Evolutionary conservation across 2,888 invertebrate species (phyloP).

Genomic region (Ryuthela nishihirai): DNA sequence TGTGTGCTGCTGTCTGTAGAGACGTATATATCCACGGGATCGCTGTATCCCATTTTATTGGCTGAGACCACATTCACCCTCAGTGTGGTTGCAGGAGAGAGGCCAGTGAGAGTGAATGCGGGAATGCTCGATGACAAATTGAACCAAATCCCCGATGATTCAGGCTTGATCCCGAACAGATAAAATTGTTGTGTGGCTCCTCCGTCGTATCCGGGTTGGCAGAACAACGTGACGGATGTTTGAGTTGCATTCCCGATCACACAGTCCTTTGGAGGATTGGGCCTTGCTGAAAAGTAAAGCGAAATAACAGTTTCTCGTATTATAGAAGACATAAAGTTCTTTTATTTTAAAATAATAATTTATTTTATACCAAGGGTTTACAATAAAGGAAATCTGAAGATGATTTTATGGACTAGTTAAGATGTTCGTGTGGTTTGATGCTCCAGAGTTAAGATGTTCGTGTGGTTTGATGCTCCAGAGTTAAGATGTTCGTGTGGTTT

Average conservation of each 20-base stretch:
- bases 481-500: too few species aligned
- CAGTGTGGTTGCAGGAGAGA: slow-evolving; percentile 13
- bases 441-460: too few species aligned
- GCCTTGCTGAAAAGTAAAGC: slow-evolving; percentile 7
- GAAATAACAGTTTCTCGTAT: too few species aligned
- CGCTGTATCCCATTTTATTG: slow-evolving; percentile 25
- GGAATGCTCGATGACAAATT: slow-evolving; percentile 8
- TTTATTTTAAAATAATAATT: too few species aligned
- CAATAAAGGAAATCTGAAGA: too few species aligned
- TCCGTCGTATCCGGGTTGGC: slow-evolving; percentile 28
- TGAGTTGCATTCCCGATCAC: slow-evolving; percentile 9
- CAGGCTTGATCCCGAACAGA: slow-evolving; percentile 10
- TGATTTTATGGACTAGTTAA: too few species aligned
- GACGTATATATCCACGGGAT: background rate
- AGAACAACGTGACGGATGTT: slow-evolving; percentile 11
- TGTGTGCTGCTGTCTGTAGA: slow-evolving; percentile 4
- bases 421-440: too few species aligned
- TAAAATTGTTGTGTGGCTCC: slow-evolving; percentile 22
- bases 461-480: too few species aligned
- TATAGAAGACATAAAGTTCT: too few species aligned
- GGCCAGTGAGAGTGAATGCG: slow-evolving; percentile 14
- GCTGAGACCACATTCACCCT: slow-evolving; percentile 3
- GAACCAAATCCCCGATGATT: background rate
- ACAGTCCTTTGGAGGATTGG: slow-evolving; percentile 24
- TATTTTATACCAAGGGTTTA: too few species aligned